phyloP scores from a whole-genome alignment of 30 jellyfish, hydroid and myxozoan genomes.

The Haliclystus octoradiatus region DNA sequence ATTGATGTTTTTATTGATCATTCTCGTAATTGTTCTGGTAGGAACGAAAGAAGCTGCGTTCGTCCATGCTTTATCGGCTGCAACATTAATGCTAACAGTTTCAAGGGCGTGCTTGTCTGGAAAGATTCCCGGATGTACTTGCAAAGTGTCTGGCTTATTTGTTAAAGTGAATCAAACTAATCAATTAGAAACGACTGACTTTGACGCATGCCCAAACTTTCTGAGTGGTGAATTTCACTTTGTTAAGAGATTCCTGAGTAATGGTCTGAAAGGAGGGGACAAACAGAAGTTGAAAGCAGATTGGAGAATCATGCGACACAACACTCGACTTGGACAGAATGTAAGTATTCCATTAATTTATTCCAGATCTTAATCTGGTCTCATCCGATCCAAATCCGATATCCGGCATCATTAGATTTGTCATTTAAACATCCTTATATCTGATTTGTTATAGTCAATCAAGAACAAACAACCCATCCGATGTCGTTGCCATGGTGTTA shows the following conservation, averaged over 20 bases:
- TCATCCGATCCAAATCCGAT: background rate
- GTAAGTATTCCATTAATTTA: conserved; percentile 19
- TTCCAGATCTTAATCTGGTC: background rate
- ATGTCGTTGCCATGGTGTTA: conserved; percentile 90
- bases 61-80: conserved; percentile 74
- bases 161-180: conserved; percentile 39
- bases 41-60: conserved; percentile 88
- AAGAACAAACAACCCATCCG: conserved; percentile 42
- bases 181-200: conserved; percentile 28
- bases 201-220: conserved; percentile 75
- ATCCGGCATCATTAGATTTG: too few species aligned
- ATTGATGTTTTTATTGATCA: too few species aligned
- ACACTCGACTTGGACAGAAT: conserved; percentile 68
- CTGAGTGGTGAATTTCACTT: conserved; percentile 41
- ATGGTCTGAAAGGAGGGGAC: conserved; percentile 40
- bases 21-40: conserved; percentile 21
- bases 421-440: background rate
- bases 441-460: conserved; percentile 45
- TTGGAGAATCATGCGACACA: conserved; percentile 51
- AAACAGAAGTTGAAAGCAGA: conserved; percentile 8
- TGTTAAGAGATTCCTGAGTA: conserved; percentile 51
- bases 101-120: conserved; percentile 86
- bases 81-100: conserved; percentile 66
- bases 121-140: conserved; percentile 59
- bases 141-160: conserved; percentile 40